phyloP scores from a whole-genome alignment of 2,888 invertebrate genomes.

The Lobophora halterata region DNA sequence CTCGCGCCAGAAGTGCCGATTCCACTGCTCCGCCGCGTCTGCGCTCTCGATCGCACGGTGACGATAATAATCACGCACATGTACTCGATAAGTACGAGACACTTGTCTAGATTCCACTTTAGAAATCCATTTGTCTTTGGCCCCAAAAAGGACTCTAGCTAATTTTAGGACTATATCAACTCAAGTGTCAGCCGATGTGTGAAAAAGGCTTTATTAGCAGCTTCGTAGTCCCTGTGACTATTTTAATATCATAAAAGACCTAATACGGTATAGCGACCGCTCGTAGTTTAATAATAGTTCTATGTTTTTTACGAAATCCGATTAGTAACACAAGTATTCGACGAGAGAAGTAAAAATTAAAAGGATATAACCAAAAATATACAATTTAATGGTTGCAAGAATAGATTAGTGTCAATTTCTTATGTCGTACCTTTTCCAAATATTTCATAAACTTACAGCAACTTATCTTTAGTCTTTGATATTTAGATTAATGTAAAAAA shows the following conservation, averaged over 20 bases:
- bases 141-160: too few relatives aligned
- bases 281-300: constrained; percentile 4
- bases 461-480: constrained; percentile 12
- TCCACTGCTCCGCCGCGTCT: constrained; percentile 50
- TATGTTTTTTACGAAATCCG: constrained; percentile 2
- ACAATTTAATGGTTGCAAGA: constrained; percentile 13
- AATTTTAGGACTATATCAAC: too few relatives aligned
- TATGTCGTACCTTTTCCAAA: neutral
- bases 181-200: constrained; percentile 1
- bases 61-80: constrained; percentile 56
- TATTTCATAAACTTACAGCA: constrained; percentile 5
- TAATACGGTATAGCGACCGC: neutral
- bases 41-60: constrained; percentile 67
- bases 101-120: constrained; percentile 43
- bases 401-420: constrained; percentile 11
- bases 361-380: constrained; percentile 16
- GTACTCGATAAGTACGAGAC: constrained; percentile 78
- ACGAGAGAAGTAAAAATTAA: constrained; percentile 2
- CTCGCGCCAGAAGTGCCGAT: constrained; percentile 55
- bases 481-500: constrained; percentile 7
- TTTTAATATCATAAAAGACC: neutral
- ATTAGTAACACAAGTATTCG: constrained; percentile 6
- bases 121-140: neutral
- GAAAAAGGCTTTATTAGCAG: neutral
- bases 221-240: constrained; percentile 2